Conservation (phyloP, 2,113 vertebrate genomes). For the Petaurus breviceps region DNA sequence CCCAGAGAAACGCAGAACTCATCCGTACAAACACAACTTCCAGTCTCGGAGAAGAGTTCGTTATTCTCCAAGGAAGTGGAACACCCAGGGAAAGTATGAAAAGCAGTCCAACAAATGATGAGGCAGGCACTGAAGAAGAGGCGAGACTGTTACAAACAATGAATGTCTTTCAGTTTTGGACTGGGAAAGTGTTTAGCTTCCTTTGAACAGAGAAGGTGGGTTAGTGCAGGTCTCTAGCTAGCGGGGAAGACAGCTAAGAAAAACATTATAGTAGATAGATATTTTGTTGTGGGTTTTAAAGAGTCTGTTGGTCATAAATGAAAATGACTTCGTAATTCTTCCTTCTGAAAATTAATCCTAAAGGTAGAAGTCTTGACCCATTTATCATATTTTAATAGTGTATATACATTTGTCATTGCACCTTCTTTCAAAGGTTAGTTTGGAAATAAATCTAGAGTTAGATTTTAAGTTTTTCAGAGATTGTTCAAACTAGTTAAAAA, state of each 20-base stretch:
- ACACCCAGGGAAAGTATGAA: constrained; percentile 80
- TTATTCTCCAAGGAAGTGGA: constrained; percentile 80
- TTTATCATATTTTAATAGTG: constrained; percentile 2
- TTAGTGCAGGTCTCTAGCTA: constrained; percentile 43
- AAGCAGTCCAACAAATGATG: constrained; percentile 76
- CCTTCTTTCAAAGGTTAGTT: constrained; percentile 60
- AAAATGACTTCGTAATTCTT: not conserved
- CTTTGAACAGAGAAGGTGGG: constrained; percentile 49
- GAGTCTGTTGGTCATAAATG: constrained; percentile 8
- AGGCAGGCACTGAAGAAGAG: constrained; percentile 47
- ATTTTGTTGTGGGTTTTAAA: constrained; percentile 59
- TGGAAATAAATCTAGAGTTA: constrained; percentile 68
- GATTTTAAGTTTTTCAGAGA: constrained; percentile 58
- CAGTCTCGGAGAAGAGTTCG: constrained; percentile 76
- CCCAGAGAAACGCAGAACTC: constrained; percentile 81
- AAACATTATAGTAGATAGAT: constrained; percentile 45
- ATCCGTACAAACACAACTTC: constrained; percentile 82
- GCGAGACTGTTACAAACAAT: not conserved
- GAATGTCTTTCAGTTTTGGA: constrained; percentile 37
- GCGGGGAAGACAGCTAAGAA: constrained; percentile 45
- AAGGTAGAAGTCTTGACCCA: not conserved
- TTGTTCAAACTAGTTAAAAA: constrained; percentile 48
- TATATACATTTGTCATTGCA: not conserved
- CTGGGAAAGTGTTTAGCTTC: constrained; percentile 15
- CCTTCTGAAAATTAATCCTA: not conserved